Conservation (phyloP, 2,797 vertebrate species). For the Apogon talboti region DNA sequence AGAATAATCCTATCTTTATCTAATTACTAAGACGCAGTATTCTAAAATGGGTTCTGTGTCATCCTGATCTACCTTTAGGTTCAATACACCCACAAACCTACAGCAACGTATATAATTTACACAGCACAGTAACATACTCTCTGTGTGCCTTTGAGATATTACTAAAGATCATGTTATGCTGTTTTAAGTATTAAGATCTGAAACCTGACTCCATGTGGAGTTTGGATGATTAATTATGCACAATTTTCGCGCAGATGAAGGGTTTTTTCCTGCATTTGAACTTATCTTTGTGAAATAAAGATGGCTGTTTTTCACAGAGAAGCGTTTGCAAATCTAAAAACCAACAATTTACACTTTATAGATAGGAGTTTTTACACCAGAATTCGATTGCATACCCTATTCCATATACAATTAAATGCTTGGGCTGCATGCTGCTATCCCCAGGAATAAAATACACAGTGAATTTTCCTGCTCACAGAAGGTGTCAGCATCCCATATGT, state of each 20-base stretch:
- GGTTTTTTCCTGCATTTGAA: constrained; percentile 23
- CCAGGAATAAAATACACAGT: constrained; percentile 9
- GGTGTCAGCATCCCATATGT: constrained; percentile 26
- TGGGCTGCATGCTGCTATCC: background rate
- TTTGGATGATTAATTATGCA: constrained; percentile 54
- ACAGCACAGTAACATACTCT: too few relatives aligned
- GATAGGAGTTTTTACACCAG: background rate
- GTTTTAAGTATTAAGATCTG: constrained; percentile 45
- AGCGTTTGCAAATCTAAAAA: constrained; percentile 1
- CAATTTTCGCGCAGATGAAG: constrained; percentile 16
- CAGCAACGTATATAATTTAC: too few relatives aligned
- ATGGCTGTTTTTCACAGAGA: constrained; percentile 24
- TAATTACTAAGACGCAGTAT: background rate
- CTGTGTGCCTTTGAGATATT: constrained; percentile 8
- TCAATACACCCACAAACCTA: background rate
- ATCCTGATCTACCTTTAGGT: background rate
- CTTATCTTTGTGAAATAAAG: constrained; percentile 29
- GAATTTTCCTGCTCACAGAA: constrained; percentile 34
- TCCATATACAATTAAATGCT: background rate
- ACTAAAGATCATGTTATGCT: constrained; percentile 15
- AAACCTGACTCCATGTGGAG: constrained; percentile 31
- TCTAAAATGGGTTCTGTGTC: constrained; percentile 5
- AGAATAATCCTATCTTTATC: background rate
- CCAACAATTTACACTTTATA: constrained; percentile 4
- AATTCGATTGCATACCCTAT: constrained; percentile 3